phyloP scores from a whole-genome alignment of 2,888 invertebrate species.

The Leucoma salicis region DNA sequence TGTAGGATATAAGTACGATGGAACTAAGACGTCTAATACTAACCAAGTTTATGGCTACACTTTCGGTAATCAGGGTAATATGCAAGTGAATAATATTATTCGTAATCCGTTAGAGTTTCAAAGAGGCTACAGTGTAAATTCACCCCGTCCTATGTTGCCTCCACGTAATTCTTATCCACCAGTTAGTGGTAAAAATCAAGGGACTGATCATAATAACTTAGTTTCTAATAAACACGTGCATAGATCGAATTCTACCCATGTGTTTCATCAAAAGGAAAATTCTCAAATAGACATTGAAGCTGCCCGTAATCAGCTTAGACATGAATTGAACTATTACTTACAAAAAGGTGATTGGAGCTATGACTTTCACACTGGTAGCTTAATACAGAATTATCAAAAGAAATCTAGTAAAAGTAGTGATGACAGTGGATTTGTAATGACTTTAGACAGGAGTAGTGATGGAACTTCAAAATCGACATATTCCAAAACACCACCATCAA shows the following conservation, averaged over 20 bases:
- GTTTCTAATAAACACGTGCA: conserved; percentile 81
- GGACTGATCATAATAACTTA: conserved; percentile 75
- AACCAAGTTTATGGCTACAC: conserved; percentile 78
- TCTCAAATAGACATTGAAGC: conserved; percentile 71
- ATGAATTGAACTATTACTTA: conserved; percentile 74
- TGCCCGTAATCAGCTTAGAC: conserved; percentile 70
- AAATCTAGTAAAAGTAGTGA: conserved; percentile 79
- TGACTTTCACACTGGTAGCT: conserved; percentile 73
- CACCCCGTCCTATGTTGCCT: conserved; percentile 82
- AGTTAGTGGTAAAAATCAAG: conserved; percentile 80
- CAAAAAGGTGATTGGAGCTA: conserved; percentile 80
- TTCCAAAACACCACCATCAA: conserved; percentile 76
- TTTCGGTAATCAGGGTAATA: conserved; percentile 81
- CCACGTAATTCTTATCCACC: conserved; percentile 85
- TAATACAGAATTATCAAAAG: conserved; percentile 77
- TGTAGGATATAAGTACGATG: conserved; percentile 72
- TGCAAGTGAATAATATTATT: conserved; percentile 74
- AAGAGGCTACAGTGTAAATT: conserved; percentile 80
- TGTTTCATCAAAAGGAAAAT: conserved; percentile 75
- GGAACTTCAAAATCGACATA: conserved; percentile 76
- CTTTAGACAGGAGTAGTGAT: conserved; percentile 75
- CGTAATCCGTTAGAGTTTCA: conserved; percentile 81
- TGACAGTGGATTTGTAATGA: conserved; percentile 78
- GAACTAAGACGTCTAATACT: conserved; percentile 63
- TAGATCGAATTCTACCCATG: conserved; percentile 84